Conservation (phyloP, 2,888 invertebrate genomes). For the Philaethria dido region DNA sequence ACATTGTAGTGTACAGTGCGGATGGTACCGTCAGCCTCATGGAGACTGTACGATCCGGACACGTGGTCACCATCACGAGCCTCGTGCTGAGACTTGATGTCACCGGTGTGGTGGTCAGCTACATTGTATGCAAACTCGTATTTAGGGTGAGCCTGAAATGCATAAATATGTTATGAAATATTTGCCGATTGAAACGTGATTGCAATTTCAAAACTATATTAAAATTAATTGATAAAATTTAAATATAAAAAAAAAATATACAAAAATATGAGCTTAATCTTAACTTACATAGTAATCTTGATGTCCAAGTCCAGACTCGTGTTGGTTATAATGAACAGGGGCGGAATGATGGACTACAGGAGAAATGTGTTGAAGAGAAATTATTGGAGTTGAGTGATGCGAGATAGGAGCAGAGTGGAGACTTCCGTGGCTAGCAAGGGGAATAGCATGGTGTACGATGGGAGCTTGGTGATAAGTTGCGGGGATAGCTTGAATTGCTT, state of each 20-base stretch:
- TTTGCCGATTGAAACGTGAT: too few species aligned
- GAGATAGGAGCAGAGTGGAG: slow-evolving; percentile 27
- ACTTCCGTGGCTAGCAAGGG: neutral
- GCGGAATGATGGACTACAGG: slow-evolving; percentile 34
- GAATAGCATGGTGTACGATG: slow-evolving; percentile 24
- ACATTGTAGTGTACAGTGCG: slow-evolving; percentile 85
- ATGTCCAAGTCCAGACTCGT: slow-evolving; percentile 48
- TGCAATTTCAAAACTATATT: too few species aligned
- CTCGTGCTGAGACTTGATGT: slow-evolving; percentile 84
- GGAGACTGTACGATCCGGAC: slow-evolving; percentile 85
- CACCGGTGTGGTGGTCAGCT: slow-evolving; percentile 81
- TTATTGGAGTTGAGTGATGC: slow-evolving; percentile 42
- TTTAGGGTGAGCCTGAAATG: slow-evolving; percentile 71
- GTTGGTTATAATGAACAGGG: slow-evolving; percentile 46
- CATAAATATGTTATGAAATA: neutral
- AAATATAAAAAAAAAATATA: neutral
- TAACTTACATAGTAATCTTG: slow-evolving; percentile 60
- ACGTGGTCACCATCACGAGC: slow-evolving; percentile 86
- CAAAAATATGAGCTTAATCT: neutral
- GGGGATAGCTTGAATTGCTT: slow-evolving; percentile 33
- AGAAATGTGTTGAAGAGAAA: slow-evolving; percentile 40
- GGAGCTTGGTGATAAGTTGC: slow-evolving; percentile 26
- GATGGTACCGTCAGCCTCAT: slow-evolving; percentile 84
- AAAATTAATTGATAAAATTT: neutral
- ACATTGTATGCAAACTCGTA: slow-evolving; percentile 81